A percentile compares a stretch with the other conserved stretches of the same genome.
Conservation (phyloP, 1,140 invertebrate species). For the Camponotus floridanus region DNA sequence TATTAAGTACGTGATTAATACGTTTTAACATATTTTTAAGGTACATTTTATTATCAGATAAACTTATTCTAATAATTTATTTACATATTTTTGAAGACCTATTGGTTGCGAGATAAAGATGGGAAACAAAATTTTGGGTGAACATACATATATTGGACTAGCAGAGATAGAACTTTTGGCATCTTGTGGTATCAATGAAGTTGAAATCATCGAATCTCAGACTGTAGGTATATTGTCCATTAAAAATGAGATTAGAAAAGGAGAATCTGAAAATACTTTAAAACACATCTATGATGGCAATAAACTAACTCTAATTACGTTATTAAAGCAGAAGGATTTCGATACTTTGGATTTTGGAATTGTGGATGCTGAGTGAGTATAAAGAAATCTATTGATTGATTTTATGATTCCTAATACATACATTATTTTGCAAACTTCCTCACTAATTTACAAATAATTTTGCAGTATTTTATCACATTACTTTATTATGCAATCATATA, state of each 20-base stretch:
- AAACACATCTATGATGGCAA: constrained; percentile 88
- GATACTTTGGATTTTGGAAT: constrained; percentile 90
- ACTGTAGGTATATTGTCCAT: constrained; percentile 95
- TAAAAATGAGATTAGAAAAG: constrained; percentile 93
- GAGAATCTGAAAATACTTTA: constrained; percentile 86
- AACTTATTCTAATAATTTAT: constrained; percentile 29
- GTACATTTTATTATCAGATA: background rate
- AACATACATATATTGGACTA: constrained; percentile 88
- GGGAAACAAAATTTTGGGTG: constrained; percentile 87
- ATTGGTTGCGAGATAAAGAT: constrained; percentile 93
- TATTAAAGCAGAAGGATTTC: constrained; percentile 90
- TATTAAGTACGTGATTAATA: constrained; percentile 88
- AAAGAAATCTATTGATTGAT: background rate
- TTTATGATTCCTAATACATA: background rate
- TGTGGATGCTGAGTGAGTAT: constrained; percentile 89
- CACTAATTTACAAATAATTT: too few species aligned
- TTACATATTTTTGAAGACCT: constrained; percentile 85
- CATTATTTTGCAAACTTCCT: too few species aligned
- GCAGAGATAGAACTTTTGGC: constrained; percentile 93
- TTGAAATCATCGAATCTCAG: constrained; percentile 87
- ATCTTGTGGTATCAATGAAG: constrained; percentile 89
- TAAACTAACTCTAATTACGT: constrained; percentile 91
- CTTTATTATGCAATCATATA: too few species aligned
- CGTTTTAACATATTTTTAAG: constrained; percentile 7
- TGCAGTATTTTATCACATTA: too few species aligned